Percentiles rank a stretch among this genome's conserved stretches.
phyloP scores from a whole-genome alignment of 2,888 invertebrate species.

The Pristionchus japonicus region DNA sequence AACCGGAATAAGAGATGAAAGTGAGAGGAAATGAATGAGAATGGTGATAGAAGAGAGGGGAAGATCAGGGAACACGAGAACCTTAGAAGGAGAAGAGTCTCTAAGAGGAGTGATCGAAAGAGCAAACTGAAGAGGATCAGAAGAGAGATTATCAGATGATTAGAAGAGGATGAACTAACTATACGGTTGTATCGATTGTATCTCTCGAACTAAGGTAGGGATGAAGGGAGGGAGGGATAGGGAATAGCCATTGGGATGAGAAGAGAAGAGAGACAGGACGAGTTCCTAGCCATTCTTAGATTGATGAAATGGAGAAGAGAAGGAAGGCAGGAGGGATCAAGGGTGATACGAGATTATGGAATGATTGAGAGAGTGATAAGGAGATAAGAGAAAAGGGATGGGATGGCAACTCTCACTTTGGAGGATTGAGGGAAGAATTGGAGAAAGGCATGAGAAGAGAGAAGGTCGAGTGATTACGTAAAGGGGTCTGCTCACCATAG shows the following conservation, averaged over 20 bases:
- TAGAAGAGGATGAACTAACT: not conserved
- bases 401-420: not conserved
- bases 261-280: not conserved
- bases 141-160: not conserved
- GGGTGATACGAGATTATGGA: slow-evolving; percentile 25
- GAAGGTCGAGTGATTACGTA: not conserved
- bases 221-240: no score
- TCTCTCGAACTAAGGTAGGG: slow-evolving; percentile 48
- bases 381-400: slow-evolving; percentile 44
- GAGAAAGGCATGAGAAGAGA: not conserved
- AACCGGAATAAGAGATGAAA: not conserved
- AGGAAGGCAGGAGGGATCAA: not conserved
- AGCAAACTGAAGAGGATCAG: not conserved
- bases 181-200: not conserved
- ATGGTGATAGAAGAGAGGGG: not conserved
- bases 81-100: not conserved
- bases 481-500: not conserved
- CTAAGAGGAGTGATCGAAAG: not conserved
- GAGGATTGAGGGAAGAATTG: not conserved
- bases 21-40: not conserved
- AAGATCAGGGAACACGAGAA: not conserved
- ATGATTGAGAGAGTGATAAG: slow-evolving; percentile 40
- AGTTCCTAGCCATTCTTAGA: no score
- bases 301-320: slow-evolving; percentile 21
- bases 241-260: slow-evolving; percentile 48